These are phyloP conservation scores for Escarpia spicata DNA, from an alignment of 2,888 invertebrate species.

Conservation along the genomic window DNA sequence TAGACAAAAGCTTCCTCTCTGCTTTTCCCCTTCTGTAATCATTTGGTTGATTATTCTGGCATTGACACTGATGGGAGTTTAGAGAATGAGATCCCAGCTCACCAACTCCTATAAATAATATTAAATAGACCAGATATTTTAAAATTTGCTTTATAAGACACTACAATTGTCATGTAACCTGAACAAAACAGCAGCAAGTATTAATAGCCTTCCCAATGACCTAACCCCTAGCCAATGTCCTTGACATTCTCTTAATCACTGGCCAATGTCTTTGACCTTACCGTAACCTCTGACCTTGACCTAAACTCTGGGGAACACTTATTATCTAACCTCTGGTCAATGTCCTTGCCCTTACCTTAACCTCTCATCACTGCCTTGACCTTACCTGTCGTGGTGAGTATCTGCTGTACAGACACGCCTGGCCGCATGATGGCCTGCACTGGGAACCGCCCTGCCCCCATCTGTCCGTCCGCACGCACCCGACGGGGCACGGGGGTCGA, in stretches of 20 bases:
- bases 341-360: not conserved
- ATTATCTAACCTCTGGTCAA: not conserved
- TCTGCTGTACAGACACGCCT: slow-evolving; percentile 94
- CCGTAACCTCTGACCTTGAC: not conserved
- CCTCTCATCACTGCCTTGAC: not conserved
- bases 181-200: not conserved
- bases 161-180: not conserved
- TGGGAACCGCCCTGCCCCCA: slow-evolving; percentile 14
- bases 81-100: too few relatives aligned
- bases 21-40: too few relatives aligned
- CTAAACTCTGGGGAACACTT: not conserved
- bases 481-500: slow-evolving; percentile 65
- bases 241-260: not conserved
- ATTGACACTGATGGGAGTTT: too few relatives aligned
- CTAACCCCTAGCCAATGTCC: not conserved
- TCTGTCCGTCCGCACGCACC: slow-evolving; percentile 36
- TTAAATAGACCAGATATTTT: too few relatives aligned
- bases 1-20: too few relatives aligned
- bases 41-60: too few relatives aligned
- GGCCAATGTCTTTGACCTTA: not conserved
- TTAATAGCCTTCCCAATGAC: not conserved
- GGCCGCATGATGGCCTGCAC: slow-evolving; percentile 73
- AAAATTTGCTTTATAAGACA: too few relatives aligned
- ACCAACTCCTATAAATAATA: too few relatives aligned
- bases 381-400: slow-evolving; percentile 85